phyloP scores from a whole-genome alignment of 2,113 vertebrate genomes.

The Malurus elegans region DNA sequence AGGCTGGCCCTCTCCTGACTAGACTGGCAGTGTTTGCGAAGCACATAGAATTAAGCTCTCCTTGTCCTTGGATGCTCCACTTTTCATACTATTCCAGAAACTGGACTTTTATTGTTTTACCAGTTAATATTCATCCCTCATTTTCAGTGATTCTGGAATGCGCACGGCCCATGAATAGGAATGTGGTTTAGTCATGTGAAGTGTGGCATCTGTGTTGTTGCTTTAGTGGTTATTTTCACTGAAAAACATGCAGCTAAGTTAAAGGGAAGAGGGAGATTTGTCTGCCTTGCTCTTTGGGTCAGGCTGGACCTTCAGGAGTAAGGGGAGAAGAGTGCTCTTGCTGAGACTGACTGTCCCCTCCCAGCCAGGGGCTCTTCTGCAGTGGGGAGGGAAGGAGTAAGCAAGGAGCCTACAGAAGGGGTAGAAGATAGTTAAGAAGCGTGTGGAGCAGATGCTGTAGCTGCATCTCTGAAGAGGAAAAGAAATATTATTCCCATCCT shows the following conservation, averaged over 20 bases:
- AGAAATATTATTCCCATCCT: not conserved
- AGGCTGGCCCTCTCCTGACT: not conserved
- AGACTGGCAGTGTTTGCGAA: not conserved
- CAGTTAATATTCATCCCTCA: not conserved
- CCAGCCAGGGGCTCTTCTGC: not conserved
- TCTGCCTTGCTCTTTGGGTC: not conserved
- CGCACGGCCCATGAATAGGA: not conserved
- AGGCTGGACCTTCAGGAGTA: not conserved
- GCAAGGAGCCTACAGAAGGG: not conserved
- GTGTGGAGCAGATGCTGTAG: not conserved
- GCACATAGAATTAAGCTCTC: fast-evolving
- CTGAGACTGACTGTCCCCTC: not conserved
- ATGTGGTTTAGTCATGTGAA: not conserved
- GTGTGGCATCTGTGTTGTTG: not conserved
- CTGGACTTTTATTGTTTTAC: not conserved
- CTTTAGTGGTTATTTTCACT: not conserved
- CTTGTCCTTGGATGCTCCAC: not conserved
- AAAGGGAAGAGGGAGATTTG: not conserved
- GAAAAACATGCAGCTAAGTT: not conserved
- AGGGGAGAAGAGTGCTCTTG: not conserved
- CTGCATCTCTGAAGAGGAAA: not conserved
- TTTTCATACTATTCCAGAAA: not conserved
- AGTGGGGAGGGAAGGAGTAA: not conserved
- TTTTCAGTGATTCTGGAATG: not conserved
- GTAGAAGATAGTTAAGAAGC: not conserved